Conservation (phyloP, 1,140 invertebrate species). For the Magallana ariakensis region DNA sequence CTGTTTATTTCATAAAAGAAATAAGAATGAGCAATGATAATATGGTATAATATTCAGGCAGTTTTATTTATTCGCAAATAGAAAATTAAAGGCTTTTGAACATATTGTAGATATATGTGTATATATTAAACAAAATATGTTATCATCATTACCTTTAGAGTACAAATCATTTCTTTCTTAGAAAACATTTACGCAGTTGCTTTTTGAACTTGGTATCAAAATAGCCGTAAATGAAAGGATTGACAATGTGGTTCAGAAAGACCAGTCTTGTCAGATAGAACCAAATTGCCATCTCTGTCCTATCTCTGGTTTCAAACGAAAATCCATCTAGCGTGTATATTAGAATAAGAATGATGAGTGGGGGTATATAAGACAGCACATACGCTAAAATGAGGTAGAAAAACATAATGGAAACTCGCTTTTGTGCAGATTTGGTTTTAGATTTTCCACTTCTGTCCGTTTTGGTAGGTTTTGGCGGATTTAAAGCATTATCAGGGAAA, state of each 20-base stretch:
- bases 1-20: no score
- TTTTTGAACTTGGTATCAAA: constrained; percentile 25
- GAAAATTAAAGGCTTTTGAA: no score
- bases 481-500: neutral
- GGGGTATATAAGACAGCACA: neutral
- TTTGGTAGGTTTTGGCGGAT: neutral
- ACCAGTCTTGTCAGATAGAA: constrained; percentile 21
- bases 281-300: neutral
- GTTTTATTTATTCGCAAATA: no score
- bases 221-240: constrained; percentile 46
- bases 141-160: no score
- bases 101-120: no score
- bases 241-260: constrained; percentile 44
- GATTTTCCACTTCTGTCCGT: neutral
- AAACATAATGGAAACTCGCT: neutral
- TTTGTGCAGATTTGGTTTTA: neutral
- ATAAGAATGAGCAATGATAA: no score
- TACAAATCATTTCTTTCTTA: neutral
- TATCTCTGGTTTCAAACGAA: no score
- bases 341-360: neutral
- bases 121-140: no score
- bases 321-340: no score
- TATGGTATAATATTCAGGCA: no score
- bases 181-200: neutral
- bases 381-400: neutral